Percentiles rank a stretch among this genome's conserved stretches.
These are phyloP conservation scores for Scaptodrosophila lebanonensis DNA, from an alignment of 1,140 invertebrate genomes.

Conservation along the genomic window DNA sequence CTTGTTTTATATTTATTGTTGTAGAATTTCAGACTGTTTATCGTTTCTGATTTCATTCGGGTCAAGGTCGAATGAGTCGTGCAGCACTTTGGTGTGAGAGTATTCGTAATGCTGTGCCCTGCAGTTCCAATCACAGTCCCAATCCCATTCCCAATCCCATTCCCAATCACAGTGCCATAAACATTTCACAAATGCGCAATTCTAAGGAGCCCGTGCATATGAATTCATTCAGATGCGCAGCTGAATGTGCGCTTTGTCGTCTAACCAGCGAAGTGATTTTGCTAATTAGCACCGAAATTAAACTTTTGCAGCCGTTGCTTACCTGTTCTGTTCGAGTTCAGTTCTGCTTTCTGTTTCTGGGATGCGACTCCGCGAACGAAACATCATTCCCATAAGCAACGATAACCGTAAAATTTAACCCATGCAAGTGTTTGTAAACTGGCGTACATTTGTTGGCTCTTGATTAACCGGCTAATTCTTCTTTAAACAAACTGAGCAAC, in stretches of 20 bases:
- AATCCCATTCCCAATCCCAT: slow-evolving; percentile 12
- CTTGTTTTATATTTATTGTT: slow-evolving; percentile 28
- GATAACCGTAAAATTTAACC: too few species aligned
- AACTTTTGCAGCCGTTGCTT: slow-evolving; percentile 29
- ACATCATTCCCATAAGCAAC: too few species aligned
- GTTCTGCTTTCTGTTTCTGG: too few species aligned
- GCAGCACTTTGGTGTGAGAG: slow-evolving; percentile 22
- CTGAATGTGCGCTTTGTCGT: slow-evolving; percentile 5
- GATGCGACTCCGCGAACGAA: too few species aligned
- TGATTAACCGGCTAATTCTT: slow-evolving; percentile 63
- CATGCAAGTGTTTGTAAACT: slow-evolving; percentile 47
- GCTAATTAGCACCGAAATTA: slow-evolving; percentile 69
- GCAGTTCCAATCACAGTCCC: slow-evolving; percentile 25
- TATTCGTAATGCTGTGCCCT: too few species aligned
- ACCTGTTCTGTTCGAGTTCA: slow-evolving; percentile 26
- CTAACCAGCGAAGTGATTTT: slow-evolving; percentile 43
- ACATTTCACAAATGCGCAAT: slow-evolving; percentile 47
- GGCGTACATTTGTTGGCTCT: not conserved
- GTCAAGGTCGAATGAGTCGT: slow-evolving; percentile 53
- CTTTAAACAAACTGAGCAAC: slow-evolving; percentile 53
- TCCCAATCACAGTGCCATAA: slow-evolving; percentile 2
- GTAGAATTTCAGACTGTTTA: slow-evolving; percentile 31
- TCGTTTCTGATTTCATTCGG: slow-evolving; percentile 53
- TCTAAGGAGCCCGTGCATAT: slow-evolving; percentile 62
- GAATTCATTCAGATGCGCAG: slow-evolving; percentile 31